A percentile compares a stretch with the other conserved stretches of the same genome.
Evolutionary conservation across 1,140 invertebrate genomes (phyloP).

Genomic region (Rhagoletis pomonella): DNA sequence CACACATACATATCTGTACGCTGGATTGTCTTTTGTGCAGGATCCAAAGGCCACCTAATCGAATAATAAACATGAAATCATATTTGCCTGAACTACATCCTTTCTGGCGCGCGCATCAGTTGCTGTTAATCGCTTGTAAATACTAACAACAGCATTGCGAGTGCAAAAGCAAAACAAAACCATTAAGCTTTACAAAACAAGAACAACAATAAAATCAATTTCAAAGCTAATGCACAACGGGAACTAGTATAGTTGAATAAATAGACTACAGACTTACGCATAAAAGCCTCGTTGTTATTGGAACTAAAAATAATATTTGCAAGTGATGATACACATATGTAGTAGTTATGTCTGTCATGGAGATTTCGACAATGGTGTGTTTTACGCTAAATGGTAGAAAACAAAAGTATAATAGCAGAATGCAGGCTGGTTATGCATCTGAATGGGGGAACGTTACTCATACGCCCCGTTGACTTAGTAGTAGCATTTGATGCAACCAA

Average conservation of each 20-base stretch:
- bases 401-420: too few species aligned
- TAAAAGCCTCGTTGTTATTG: not conserved
- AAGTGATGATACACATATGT: not conserved
- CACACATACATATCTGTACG: too few species aligned
- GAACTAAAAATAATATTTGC: constrained; percentile 11
- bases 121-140: constrained; percentile 13
- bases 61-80: not conserved
- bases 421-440: not conserved
- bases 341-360: too few species aligned
- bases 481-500: not conserved
- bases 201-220: not conserved
- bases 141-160: not conserved
- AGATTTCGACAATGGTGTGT: too few species aligned
- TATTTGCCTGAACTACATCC: not conserved
- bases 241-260: not conserved
- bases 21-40: too few species aligned
- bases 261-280: not conserved
- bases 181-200: not conserved
- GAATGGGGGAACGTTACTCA: not conserved
- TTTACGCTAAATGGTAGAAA: too few species aligned
- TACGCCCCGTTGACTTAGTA: not conserved
- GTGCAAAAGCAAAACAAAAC: not conserved
- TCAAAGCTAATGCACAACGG: not conserved
- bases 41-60: too few species aligned
- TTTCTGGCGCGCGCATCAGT: constrained; percentile 16